Conservation (phyloP, 2,797 vertebrate species). For the Phalanger gymnotis region DNA sequence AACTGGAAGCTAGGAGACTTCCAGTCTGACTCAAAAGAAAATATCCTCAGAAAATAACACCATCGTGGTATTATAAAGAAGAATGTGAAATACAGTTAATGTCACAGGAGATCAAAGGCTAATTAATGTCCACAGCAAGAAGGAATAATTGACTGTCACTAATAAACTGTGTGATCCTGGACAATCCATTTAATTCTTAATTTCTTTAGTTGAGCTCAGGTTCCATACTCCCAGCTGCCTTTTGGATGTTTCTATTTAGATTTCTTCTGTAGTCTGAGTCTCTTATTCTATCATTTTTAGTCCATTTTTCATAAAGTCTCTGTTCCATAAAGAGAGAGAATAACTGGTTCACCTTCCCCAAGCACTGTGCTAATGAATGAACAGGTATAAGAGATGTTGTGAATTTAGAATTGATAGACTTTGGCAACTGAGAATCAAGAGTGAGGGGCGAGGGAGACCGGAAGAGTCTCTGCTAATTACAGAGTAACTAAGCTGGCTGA, state of each 20-base stretch:
- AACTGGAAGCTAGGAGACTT: neutral
- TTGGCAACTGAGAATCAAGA: neutral
- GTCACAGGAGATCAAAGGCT: constrained; percentile 25
- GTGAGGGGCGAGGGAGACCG: neutral
- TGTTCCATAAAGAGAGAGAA: neutral
- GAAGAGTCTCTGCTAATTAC: neutral
- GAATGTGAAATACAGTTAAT: constrained; percentile 1
- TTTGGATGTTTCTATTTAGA: neutral
- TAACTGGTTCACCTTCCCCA: neutral
- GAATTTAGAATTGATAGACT: neutral
- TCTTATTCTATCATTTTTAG: neutral
- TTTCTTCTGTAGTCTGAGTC: neutral
- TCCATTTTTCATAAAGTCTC: neutral
- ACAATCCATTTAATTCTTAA: neutral
- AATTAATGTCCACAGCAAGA: constrained; percentile 22
- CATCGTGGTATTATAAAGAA: constrained; percentile 8
- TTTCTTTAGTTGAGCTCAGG: neutral
- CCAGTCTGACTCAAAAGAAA: neutral
- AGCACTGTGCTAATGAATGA: neutral
- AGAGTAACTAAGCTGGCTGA: neutral
- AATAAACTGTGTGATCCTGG: neutral
- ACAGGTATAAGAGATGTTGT: neutral
- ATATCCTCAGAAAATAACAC: neutral
- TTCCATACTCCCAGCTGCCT: neutral
- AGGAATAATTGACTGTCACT: neutral